These are phyloP conservation scores for Aleiodes alternator DNA, from an alignment of 2,888 invertebrate species.

Conservation along the genomic window DNA sequence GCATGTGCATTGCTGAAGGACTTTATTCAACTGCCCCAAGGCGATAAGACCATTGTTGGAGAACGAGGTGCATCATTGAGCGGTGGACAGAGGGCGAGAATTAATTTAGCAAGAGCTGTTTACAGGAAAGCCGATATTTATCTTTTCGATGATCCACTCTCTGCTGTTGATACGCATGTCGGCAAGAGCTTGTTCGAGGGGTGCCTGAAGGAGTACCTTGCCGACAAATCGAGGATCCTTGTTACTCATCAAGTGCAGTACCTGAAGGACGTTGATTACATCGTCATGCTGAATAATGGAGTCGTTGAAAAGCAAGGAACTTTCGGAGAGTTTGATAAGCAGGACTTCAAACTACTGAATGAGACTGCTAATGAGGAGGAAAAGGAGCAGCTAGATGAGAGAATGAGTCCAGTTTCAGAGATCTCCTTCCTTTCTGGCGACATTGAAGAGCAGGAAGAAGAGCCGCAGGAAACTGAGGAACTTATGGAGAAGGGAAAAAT, in stretches of 20 bases:
- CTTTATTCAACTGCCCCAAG: constrained; percentile 82
- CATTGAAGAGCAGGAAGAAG: constrained; percentile 73
- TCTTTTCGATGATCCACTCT: constrained; percentile 87
- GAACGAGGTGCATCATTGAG: constrained; percentile 87
- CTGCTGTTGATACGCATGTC: constrained; percentile 88
- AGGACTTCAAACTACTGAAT: constrained; percentile 76
- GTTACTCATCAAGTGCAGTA: constrained; percentile 92
- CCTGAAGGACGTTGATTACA: constrained; percentile 80
- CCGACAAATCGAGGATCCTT: constrained; percentile 83
- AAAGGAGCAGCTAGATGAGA: constrained; percentile 43
- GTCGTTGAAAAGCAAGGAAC: constrained; percentile 79
- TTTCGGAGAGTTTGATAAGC: constrained; percentile 78
- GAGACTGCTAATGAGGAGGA: constrained; percentile 70
- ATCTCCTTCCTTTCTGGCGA: constrained; percentile 19
- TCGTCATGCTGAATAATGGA: constrained; percentile 82
- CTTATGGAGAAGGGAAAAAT: constrained; percentile 82
- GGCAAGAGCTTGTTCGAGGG: constrained; percentile 85
- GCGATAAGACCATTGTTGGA: constrained; percentile 86
- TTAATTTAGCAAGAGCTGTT: constrained; percentile 86
- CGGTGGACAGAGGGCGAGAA: constrained; percentile 88
- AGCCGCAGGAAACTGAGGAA: constrained; percentile 81
- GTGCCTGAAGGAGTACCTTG: constrained; percentile 82
- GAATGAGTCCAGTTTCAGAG: constrained; percentile 1
- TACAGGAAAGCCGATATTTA: constrained; percentile 87
- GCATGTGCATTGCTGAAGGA: constrained; percentile 83